phyloP scores from a whole-genome alignment of 53 echinoderm and acorn worm species.

The Hippasteria phrygiana region DNA sequence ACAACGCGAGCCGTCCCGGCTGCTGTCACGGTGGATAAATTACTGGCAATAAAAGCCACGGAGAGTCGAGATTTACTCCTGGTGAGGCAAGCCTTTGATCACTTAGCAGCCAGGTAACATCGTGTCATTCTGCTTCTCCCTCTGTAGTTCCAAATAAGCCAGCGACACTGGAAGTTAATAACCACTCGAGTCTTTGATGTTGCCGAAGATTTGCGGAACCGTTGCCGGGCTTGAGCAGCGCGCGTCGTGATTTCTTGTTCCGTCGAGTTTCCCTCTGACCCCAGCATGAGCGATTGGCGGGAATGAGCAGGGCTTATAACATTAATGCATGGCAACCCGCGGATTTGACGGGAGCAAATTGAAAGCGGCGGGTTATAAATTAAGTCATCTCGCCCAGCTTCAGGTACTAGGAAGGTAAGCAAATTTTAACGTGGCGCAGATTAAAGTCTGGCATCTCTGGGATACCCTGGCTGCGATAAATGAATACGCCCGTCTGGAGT shows the following conservation, averaged over 20 bases:
- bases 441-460: constrained; percentile 3
- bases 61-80: background rate
- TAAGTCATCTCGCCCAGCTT: constrained; percentile 6
- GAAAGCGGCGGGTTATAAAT: constrained; percentile 18
- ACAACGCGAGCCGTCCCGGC: background rate
- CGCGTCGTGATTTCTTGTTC: too few relatives aligned
- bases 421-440: background rate
- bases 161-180: constrained; percentile 1
- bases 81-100: background rate
- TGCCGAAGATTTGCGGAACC: background rate
- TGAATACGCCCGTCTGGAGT: background rate
- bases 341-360: constrained; percentile 20
- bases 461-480: background rate
- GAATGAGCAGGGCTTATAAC: background rate
- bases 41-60: background rate
- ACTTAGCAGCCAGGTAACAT: background rate
- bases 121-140: background rate
- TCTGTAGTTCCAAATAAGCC: too few relatives aligned
- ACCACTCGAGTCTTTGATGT: constrained; percentile 9
- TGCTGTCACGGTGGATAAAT: background rate
- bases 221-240: constrained; percentile 1
- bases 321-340: constrained; percentile 35
- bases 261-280: background rate
- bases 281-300: background rate
- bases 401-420: background rate